Percentiles rank a stretch among this genome's conserved stretches.
These are phyloP conservation scores for Sarcophaga subvicina DNA, from an alignment of 2,888 invertebrate species.

Conservation along the genomic window DNA sequence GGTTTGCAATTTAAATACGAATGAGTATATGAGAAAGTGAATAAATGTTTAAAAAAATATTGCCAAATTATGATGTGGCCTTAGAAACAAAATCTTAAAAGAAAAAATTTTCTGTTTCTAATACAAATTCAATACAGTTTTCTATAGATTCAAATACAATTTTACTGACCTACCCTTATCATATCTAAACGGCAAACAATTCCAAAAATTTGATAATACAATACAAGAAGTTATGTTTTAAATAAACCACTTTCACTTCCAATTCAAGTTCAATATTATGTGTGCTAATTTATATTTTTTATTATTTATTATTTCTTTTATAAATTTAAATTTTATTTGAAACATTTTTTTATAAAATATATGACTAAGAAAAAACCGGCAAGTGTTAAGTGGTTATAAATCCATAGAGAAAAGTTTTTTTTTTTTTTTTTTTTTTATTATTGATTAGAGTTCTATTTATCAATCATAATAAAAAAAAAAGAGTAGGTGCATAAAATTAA, in stretches of 20 bases:
- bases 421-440: background rate
- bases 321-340: no score
- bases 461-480: background rate
- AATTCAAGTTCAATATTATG: slow-evolving; percentile 26
- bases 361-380: slow-evolving; percentile 3
- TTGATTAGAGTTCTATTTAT: background rate
- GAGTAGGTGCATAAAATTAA: background rate
- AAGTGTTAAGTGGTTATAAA: slow-evolving; percentile 26
- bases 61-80: background rate
- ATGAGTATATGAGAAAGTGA: background rate
- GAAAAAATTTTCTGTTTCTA: background rate
- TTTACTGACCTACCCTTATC: slow-evolving; percentile 33
- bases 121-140: background rate
- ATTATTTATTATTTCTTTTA: no score
- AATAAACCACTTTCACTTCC: background rate
- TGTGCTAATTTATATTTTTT: no score
- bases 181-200: background rate
- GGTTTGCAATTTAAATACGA: background rate
- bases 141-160: background rate
- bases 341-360: no score
- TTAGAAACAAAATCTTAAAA: background rate
- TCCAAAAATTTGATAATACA: background rate
- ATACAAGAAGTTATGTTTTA: background rate
- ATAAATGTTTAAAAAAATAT: background rate
- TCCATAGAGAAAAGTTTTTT: background rate